These are phyloP conservation scores for Aspidoscelis tigris DNA, from an alignment of 2,113 vertebrate species.

Conservation along the genomic window DNA sequence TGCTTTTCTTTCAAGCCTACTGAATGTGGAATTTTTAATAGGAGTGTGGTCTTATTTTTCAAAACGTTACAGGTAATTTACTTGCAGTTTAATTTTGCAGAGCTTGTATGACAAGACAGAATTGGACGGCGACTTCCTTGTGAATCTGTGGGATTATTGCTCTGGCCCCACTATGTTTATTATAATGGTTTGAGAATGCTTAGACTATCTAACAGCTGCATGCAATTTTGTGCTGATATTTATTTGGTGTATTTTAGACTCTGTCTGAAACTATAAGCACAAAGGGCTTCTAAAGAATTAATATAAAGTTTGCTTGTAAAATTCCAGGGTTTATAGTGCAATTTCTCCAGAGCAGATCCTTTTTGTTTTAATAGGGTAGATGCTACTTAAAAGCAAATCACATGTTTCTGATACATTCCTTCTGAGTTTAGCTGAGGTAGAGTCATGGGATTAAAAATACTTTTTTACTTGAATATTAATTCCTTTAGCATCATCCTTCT, in stretches of 20 bases:
- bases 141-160: conserved; percentile 40
- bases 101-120: conserved; percentile 56
- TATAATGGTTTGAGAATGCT: conserved; percentile 63
- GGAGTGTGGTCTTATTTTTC: conserved; percentile 30
- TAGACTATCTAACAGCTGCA: conserved; percentile 67
- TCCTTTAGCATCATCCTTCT: background rate
- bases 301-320: conserved; percentile 72
- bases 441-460: background rate
- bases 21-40: conserved; percentile 14
- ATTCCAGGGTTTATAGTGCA: conserved; percentile 63
- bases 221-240: conserved; percentile 63
- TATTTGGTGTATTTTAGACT: conserved; percentile 68
- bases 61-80: conserved; percentile 56
- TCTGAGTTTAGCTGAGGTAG: conserved; percentile 31
- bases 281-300: conserved; percentile 72
- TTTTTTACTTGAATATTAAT: background rate
- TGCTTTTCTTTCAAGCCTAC: conserved; percentile 37
- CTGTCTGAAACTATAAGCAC: conserved; percentile 70
- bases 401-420: conserved; percentile 63
- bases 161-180: conserved; percentile 59
- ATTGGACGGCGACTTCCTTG: conserved; percentile 37
- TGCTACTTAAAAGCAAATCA: conserved; percentile 69
- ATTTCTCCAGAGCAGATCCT: conserved; percentile 62
- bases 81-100: conserved; percentile 49
- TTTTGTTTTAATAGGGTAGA: conserved; percentile 61